Evolutionary conservation across 2,888 invertebrate genomes (phyloP), one percentile per base, ranked within the genome.

Genomic region (Epistrophe eligans): DNA sequence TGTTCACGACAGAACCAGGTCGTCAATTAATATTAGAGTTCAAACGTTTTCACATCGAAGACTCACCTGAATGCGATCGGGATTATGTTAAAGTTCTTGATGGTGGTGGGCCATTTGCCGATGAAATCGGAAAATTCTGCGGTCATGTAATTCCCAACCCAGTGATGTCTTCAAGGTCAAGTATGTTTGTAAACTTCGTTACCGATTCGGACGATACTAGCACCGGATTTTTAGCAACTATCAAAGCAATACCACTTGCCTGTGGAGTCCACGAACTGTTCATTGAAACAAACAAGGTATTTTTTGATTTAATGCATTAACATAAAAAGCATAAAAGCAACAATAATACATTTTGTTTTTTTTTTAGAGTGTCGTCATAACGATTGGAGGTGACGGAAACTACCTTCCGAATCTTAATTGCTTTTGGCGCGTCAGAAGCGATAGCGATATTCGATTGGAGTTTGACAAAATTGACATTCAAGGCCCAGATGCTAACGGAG

Each of bases 51-150:
- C 94, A 95, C 90, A 90, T 95, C 66, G 93, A 94, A n/a, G 90
- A 93, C 1, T 94, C 91, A 24, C 92, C 89, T 38, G 93, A 93
- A 40, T 98, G 97, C 91, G 92, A 93, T 1, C 91, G 84, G 88
- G 97, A 97, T 92, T 96, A 93, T 89, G 90, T 98, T 10, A 95
- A 97, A 94, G 91, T 97, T 67, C 94, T 94, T 77, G 97, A 98
- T 92, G 97, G 97, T 0, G 90, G 94, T 11, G 95, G 95, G 67
- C 94, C 94, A 5, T 94, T 94, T 89, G 94, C 96, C 57, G 94
- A 95, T 77, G 89, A 94, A 17, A 95, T 97, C 24, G 95, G 95
- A 0, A 94, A 91, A 62, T 95, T 95, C 89, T 98, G 98, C 92
- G 97, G 97, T 0, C 94, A 94, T 43, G 91, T 90, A 1, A 66